Base-by-base conservation (phyloP, 2,888 invertebrate species). In the Rutpela maculata region DNA sequence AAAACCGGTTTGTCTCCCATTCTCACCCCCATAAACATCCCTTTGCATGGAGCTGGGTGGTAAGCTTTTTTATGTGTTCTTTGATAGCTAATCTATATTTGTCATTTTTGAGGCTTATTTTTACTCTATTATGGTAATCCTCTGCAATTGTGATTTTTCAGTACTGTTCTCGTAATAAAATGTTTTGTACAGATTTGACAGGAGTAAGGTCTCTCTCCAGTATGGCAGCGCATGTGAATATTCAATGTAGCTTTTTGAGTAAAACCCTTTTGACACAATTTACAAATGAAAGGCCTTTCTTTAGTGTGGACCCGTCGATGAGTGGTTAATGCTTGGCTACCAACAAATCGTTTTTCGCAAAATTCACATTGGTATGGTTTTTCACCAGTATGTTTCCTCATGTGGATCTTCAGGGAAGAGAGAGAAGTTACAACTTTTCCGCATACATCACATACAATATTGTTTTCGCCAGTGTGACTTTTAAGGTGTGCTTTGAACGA, bases 211-310 rank as follows among this genome's bases (percentile, higher is more conserved):
- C 86, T 87, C 35, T 88, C 88, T 31, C 86, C 87, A 4, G 86
- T 88, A 75, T 89, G 89, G 22, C 83, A 84, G 57, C 87, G 85
- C 59, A 88, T 88, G 81, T 92, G 92, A 7, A 91, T 88, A 11
- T 90, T 90, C 59, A 92, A 81, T 0, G 91, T 91, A 76, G 90
- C 91, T 78, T 90, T 90, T 77, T 93, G 91, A 60, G 92, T 91
- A 82, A 92, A 93, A 1, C 90, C 85, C 81, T 92, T 92, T 65
- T 90, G 91, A 77, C 93, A 93, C 70, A 90, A 88, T 4, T 91
- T 89, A 78, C 93, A 93, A 15, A 90, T 89, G 66, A 90, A 92
- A 0, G 92, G 92, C 60, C 91, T 88, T 0, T 91, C 89, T 10
- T 78, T 76, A 17, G 76, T 78, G 62, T 84, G 82, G 10, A 77